A percentile compares a stretch with the other conserved stretches of the same genome.
phyloP scores from a whole-genome alignment of 2,888 invertebrate species.

The Drosophila suboccidentalis region DNA sequence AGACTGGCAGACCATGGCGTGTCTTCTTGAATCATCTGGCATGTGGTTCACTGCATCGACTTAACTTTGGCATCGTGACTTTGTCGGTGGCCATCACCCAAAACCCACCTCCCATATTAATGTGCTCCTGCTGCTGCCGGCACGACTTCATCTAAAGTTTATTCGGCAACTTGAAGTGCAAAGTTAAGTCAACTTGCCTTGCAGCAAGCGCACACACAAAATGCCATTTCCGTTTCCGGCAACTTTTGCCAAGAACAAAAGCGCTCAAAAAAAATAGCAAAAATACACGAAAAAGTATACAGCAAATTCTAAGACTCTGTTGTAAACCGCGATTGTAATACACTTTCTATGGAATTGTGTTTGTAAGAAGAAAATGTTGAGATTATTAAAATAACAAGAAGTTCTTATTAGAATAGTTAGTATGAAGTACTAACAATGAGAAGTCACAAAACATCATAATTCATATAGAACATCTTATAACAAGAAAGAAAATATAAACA shows the following conservation, averaged over 20 bases:
- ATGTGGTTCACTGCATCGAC: constrained; percentile 50
- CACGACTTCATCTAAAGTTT: constrained; percentile 70
- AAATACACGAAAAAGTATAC: background rate
- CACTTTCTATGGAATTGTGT: background rate
- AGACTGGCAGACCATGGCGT: background rate
- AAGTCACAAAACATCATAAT: no score
- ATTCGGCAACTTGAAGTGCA: constrained; percentile 78
- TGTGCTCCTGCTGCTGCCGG: constrained; percentile 10
- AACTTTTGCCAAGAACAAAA: constrained; percentile 69
- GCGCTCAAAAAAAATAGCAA: constrained; percentile 19
- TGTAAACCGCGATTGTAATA: background rate
- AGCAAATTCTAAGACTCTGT: background rate
- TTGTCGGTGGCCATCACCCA: constrained; percentile 17
- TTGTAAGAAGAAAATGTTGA: background rate
- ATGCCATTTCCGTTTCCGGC: constrained; percentile 81
- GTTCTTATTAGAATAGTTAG: background rate
- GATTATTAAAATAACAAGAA: background rate
- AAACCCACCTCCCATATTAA: background rate
- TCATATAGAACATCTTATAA: no score
- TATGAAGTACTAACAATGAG: no score
- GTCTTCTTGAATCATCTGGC: constrained; percentile 62
- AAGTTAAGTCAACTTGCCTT: constrained; percentile 76
- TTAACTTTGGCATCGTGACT: constrained; percentile 42
- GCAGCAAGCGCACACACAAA: constrained; percentile 63
- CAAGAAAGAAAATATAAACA: no score